phyloP scores from a whole-genome alignment of 2,113 vertebrate species.

The Tachysurus fulvidraco region DNA sequence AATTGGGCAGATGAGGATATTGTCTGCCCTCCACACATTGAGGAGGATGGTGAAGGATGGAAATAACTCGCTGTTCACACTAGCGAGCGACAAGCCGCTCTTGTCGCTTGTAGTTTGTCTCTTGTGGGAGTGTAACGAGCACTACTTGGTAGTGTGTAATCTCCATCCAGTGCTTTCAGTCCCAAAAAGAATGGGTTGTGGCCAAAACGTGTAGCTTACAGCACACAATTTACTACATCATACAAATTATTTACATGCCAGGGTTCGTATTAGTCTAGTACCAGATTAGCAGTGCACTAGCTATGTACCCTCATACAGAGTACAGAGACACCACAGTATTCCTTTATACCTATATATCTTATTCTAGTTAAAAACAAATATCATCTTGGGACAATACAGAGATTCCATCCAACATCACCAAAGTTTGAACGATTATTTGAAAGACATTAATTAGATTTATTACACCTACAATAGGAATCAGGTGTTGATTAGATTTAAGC shows the following conservation, averaged over 20 bases:
- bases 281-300: neutral
- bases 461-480: neutral
- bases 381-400: neutral
- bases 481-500: neutral
- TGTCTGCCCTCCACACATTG: neutral
- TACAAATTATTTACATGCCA: neutral
- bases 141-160: neutral
- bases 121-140: neutral
- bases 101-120: constrained; percentile 1
- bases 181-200: neutral
- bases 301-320: neutral
- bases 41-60: constrained; percentile 3
- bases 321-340: neutral
- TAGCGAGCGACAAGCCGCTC: neutral
- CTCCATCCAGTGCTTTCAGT: neutral
- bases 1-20: neutral
- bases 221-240: neutral
- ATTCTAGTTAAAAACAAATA: neutral
- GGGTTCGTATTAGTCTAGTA: neutral
- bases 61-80: constrained; percentile 10
- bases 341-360: neutral
- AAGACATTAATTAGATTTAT: neutral
- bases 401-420: neutral
- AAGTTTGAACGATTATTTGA: neutral
- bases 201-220: neutral